A percentile compares a stretch with the other conserved stretches of the same genome.
Conservation (phyloP, 2,113 vertebrate species). For the Trochalopteron elliotii region DNA sequence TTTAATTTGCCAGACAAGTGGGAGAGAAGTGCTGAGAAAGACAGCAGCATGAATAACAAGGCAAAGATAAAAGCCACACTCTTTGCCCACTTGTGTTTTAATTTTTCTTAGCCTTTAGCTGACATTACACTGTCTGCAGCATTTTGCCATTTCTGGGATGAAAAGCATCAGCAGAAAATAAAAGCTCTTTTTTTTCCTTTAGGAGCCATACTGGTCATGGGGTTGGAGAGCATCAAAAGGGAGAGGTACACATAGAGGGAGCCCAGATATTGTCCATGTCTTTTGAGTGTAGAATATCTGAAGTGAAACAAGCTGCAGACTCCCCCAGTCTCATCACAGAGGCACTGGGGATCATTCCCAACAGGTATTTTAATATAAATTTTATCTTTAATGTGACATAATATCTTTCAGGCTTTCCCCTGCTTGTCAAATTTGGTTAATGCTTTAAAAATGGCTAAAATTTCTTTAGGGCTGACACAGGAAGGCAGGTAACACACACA, state of each 20-base stretch:
- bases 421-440: not conserved
- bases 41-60: not conserved
- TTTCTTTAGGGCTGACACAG: not conserved
- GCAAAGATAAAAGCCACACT: slow-evolving; percentile 16
- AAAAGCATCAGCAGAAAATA: slow-evolving; percentile 14
- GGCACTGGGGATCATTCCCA: not conserved
- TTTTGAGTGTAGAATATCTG: not conserved
- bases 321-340: not conserved
- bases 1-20: slow-evolving; percentile 38
- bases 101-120: slow-evolving; percentile 28
- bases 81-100: not conserved
- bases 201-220: not conserved
- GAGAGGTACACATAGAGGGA: not conserved
- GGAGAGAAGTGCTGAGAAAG: slow-evolving; percentile 32
- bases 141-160: not conserved
- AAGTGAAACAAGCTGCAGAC: not conserved
- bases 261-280: not conserved
- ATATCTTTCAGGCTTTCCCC: not conserved
- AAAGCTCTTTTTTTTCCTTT: not conserved
- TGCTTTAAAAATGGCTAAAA: not conserved
- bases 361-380: not conserved
- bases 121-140: not conserved
- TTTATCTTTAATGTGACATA: not conserved
- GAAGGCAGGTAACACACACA: not conserved
- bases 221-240: not conserved